Percentiles rank a stretch among this genome's conserved stretches.
phyloP scores from a whole-genome alignment of 64 coral and sea anemone genomes.

The Pocillopora damicornis region DNA sequence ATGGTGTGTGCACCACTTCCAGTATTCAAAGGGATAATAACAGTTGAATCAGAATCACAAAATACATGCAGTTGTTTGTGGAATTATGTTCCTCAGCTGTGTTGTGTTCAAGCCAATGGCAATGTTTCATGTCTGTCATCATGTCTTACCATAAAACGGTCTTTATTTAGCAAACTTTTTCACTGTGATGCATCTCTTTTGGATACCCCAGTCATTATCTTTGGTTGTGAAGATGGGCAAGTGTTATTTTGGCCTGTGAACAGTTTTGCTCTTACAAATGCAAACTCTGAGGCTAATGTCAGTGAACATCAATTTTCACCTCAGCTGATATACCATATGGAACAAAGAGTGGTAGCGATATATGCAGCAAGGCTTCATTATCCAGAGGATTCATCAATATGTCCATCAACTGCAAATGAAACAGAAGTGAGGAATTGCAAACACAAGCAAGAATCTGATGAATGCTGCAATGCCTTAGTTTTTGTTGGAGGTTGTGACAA shows the following conservation, averaged over 20 bases:
- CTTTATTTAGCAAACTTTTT: constrained; percentile 22
- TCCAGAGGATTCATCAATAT: neutral
- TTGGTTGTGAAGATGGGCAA: constrained; percentile 27
- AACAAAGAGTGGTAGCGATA: constrained; percentile 25
- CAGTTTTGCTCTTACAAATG: constrained; percentile 1
- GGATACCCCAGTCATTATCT: constrained; percentile 11
- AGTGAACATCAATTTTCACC: neutral
- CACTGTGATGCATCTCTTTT: neutral
- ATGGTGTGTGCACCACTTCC: neutral
- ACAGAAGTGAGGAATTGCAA: neutral
- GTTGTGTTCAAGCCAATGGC: neutral
- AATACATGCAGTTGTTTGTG: neutral
- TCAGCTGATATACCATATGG: constrained; percentile 21
- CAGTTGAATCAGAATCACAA: neutral
- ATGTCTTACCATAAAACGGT: neutral
- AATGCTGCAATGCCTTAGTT: constrained; percentile 5
- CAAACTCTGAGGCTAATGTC: neutral
- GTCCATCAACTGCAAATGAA: neutral
- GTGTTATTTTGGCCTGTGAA: constrained; percentile 21
- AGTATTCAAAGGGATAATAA: neutral
- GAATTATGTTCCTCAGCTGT: neutral
- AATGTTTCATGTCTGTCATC: neutral
- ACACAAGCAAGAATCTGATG: neutral
- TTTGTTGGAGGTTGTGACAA: constrained; percentile 42
- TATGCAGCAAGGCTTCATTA: constrained; percentile 3